These are phyloP conservation scores for Neocrepidodera transversa DNA, from an alignment of 2,888 invertebrate genomes.

Conservation along the genomic window DNA sequence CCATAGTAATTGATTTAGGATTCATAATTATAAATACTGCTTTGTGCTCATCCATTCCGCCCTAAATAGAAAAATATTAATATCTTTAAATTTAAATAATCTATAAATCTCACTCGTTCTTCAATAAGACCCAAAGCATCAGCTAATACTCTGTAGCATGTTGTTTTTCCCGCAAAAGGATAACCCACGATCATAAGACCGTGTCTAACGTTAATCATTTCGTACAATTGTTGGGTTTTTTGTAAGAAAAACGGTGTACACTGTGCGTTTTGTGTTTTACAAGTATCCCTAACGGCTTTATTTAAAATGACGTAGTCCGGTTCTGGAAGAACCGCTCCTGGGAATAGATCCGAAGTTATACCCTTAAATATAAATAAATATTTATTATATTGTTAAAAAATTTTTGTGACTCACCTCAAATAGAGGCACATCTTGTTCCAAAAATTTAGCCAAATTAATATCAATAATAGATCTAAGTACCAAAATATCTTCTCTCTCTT, in stretches of 20 bases:
- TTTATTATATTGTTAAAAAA: background rate
- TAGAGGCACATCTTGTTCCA: slow-evolving; percentile 85
- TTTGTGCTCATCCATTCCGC: slow-evolving; percentile 75
- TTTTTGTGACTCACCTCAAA: slow-evolving; percentile 70
- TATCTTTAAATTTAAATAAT: background rate
- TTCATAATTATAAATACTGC: slow-evolving; percentile 86
- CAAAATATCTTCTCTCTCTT: slow-evolving; percentile 86
- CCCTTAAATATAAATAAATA: slow-evolving; percentile 64
- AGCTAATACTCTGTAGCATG: slow-evolving; percentile 83
- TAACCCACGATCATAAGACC: slow-evolving; percentile 93
- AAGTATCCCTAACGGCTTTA: slow-evolving; percentile 69
- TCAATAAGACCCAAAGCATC: slow-evolving; percentile 79
- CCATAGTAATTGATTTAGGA: slow-evolving; percentile 95
- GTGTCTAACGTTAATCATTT: slow-evolving; percentile 94
- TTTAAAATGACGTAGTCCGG: slow-evolving; percentile 81
- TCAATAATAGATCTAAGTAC: slow-evolving; percentile 91
- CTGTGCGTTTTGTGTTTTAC: slow-evolving; percentile 78
- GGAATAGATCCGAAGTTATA: slow-evolving; percentile 93
- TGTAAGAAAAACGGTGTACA: slow-evolving; percentile 85
- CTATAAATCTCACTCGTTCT: slow-evolving; percentile 65
- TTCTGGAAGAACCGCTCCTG: slow-evolving; percentile 78
- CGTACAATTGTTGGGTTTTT: slow-evolving; percentile 89
- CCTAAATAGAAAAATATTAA: slow-evolving; percentile 58
- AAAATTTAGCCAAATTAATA: slow-evolving; percentile 92
- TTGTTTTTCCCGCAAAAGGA: slow-evolving; percentile 93